phyloP scores from a whole-genome alignment of 2,113 vertebrate genomes.

The Nothoprocta perdicaria region DNA sequence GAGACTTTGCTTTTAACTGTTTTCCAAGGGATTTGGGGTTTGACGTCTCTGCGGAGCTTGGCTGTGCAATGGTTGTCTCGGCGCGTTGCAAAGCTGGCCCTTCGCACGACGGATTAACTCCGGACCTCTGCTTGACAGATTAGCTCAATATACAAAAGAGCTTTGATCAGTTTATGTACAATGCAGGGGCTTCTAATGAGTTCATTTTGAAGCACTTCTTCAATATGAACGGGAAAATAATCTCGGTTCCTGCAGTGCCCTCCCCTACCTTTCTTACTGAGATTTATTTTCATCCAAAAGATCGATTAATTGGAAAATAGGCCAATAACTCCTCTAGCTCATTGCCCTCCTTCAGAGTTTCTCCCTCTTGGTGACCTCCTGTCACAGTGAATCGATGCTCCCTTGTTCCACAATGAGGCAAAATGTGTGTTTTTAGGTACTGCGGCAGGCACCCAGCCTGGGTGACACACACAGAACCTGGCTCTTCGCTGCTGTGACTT shows the following conservation, averaged over 20 bases:
- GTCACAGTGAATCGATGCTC: accelerated
- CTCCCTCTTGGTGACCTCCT: background rate
- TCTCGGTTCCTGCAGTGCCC: background rate
- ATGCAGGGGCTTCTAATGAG: background rate
- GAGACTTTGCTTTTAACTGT: background rate
- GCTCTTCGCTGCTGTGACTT: background rate
- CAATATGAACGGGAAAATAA: background rate
- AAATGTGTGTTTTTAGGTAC: background rate
- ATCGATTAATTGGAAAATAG: background rate
- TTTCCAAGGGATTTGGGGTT: slow-evolving; percentile 16
- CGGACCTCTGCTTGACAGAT: background rate
- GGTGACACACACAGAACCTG: accelerated
- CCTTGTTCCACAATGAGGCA: background rate
- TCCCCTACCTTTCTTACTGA: background rate
- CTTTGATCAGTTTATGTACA: background rate
- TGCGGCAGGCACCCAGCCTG: accelerated
- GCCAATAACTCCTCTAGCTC: background rate
- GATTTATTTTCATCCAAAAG: background rate
- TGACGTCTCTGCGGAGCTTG: background rate
- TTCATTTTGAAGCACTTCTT: background rate
- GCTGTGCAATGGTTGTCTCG: background rate
- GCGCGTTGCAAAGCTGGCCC: background rate
- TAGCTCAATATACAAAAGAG: background rate
- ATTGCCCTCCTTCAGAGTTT: background rate
- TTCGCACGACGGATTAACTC: slow-evolving; percentile 22